Evolutionary conservation across 2,888 invertebrate genomes (phyloP), one percentile per base, ranked within the genome.

Genomic region (Trachelus tabidus): DNA sequence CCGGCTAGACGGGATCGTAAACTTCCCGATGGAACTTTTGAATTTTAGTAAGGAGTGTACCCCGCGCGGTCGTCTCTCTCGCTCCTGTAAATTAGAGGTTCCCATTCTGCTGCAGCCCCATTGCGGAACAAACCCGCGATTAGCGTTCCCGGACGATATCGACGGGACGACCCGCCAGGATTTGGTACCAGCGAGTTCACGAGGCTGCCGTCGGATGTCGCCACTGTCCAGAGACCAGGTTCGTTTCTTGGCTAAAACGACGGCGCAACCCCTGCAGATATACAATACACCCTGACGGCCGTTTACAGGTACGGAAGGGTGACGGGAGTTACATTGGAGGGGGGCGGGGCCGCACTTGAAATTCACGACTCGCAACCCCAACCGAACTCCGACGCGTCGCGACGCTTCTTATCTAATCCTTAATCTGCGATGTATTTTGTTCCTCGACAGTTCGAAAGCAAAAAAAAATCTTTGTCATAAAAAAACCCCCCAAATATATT

Each of bases 1-100:
- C 85, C 87, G 89, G 87, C 90, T 89, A 90, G 90, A 90, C 90
- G 86, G 86, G 87, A 85, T 90, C 90, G 89, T 91, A 90, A 90
- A 90, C 85, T 89, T 89, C 84, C 85, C 83, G 83, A 84, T 80
- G 83, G 83, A 89, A 89, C 88, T 88, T 90, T 90, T 89, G 89
- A 90, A 88, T 89, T 88, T 89, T 85, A 85, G 88, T 86, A 84
- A 85, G 83, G 84, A 56, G 56, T 56, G 23, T 56, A 56, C 56
- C 9, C 23, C 84, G 77, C 78, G 56, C 79, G 80, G 79, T 76
- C 79, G 73, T 73, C 77, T 80, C 81, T 82, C 83, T 78, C 76
- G 76, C 74, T 81, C 81, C 86, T 86, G 88, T 88, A 89, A 88
- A 88, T 88, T 88, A 86, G 84, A 83, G 83, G 79, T 83, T 85